A percentile compares a stretch with the other conserved stretches of the same genome.
Conservation (phyloP, 2,888 invertebrate genomes). For the Oligia fasciuncula region DNA sequence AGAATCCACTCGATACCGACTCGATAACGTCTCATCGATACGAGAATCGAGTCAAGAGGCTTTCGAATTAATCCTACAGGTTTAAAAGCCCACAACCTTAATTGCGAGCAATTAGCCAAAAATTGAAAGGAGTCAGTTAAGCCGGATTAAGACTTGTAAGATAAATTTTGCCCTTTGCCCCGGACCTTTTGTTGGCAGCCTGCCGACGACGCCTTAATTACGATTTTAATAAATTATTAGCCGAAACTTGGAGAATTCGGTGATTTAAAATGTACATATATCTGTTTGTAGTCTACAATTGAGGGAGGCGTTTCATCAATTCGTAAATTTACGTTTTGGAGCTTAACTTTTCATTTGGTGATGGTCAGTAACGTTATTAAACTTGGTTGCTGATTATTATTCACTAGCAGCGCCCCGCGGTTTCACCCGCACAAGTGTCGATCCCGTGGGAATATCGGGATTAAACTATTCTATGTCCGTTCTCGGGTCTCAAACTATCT, state of each 20-base stretch:
- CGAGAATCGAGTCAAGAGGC: conserved; percentile 45
- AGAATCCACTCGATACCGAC: conserved; percentile 48
- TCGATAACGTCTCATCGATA: conserved; percentile 46
- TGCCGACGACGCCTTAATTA: conserved; percentile 72
- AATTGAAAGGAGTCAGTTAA: conserved; percentile 67
- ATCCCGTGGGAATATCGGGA: too few species aligned
- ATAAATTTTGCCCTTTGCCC: conserved; percentile 70
- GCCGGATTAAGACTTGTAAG: conserved; percentile 62
- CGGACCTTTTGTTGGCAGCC: conserved; percentile 67
- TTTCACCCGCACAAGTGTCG: too few species aligned
- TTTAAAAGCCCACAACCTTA: conserved; percentile 53
- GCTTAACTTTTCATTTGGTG: conserved; percentile 25
- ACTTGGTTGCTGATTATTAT: not conserved
- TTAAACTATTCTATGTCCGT: too few species aligned
- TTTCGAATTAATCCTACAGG: conserved; percentile 45
- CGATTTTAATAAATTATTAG: conserved; percentile 80
- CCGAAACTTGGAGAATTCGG: conserved; percentile 62
- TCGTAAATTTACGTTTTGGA: conserved; percentile 21
- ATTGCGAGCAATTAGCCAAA: conserved; percentile 69
- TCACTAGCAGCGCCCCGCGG: not conserved
- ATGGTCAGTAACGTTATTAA: conserved; percentile 5
- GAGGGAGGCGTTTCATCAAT: conserved; percentile 30
- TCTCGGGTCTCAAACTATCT: too few species aligned
- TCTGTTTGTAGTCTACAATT: conserved; percentile 39
- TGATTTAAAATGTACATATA: conserved; percentile 57